Base-by-base conservation (phyloP, 2,113 vertebrate species). In the Cynocephalus volans region DNA sequence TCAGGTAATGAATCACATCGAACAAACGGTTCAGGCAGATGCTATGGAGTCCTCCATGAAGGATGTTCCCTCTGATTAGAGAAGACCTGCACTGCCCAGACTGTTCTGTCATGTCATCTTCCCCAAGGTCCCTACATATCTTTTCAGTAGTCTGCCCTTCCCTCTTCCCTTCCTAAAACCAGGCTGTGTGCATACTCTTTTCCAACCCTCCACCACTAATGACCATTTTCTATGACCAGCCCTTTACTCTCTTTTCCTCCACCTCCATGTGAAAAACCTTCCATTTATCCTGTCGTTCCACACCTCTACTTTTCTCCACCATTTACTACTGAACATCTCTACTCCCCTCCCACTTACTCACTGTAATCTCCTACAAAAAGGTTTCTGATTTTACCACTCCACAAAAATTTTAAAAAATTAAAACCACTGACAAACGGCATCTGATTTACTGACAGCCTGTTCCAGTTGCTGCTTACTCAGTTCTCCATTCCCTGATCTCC, bases 361-460 rank as follows among this genome's bases (percentile, higher is more conserved):
- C 88, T 60, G 9, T 33, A 84, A 91, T 58, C 6, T 23, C 62
- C 33, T 64, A 73, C 28, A 76, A 72, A 90, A 90, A 73, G 13
- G 45, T 28, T 7, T 93, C 50, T 36, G 15, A 80, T 52, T 80
- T n/a, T 64, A 83, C 12, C 9, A 26, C 6, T 75, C 67, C 26
- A 77, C 14, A 92, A 72, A 95, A 93, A 56, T 73, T 62, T 90
- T 62, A 90, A 94, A 92, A 85, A 62, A 89, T 28, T 54, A 72
- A 87, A 93, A 58, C 54, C 11, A 56, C 21, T 52, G 48, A 96
- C 62, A 65, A 96, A 85, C 31, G 65, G 67, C 28, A 75, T 2
- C 60, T 79, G 86, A 82, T 77, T 58, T 77, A 85, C 2, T 31
- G 58, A 88, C 79, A 77, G 67, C 73, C 41, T 88, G 56, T 54